Evolutionary conservation across 2,888 invertebrate genomes (phyloP).

Genomic region (Cremastobaeus sp.): DNA sequence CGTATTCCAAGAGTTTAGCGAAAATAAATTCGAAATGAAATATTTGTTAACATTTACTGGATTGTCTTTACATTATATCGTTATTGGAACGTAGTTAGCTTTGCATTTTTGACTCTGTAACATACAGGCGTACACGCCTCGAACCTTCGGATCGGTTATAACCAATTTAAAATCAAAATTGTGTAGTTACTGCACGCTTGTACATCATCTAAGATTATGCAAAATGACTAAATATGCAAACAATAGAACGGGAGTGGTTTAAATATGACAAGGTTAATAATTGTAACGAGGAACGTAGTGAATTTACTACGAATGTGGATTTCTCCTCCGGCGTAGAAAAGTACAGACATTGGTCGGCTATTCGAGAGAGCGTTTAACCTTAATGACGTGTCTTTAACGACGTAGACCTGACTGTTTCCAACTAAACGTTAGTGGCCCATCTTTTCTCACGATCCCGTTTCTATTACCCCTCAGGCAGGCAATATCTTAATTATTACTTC

Average conservation of each 20-base stretch:
- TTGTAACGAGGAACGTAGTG: conserved; percentile 47
- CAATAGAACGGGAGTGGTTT: conserved; percentile 49
- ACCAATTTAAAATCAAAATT: too few relatives aligned
- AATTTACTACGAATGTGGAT: conserved; percentile 55
- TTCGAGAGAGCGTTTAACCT: conserved; percentile 71
- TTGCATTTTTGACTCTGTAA: too few relatives aligned
- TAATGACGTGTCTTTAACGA: conserved; percentile 78
- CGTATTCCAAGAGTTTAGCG: too few relatives aligned
- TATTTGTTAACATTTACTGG: too few relatives aligned
- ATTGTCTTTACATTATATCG: too few relatives aligned
- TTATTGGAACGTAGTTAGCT: too few relatives aligned
- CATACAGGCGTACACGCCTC: too few relatives aligned
- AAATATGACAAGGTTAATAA: conserved; percentile 54
- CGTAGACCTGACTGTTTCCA: conserved; percentile 68
- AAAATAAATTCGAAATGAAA: too few relatives aligned
- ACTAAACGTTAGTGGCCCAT: conserved; percentile 69
- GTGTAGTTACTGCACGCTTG: not conserved
- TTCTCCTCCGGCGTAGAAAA: conserved; percentile 62
- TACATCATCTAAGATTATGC: conserved; percentile 3
- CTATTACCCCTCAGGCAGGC: conserved; percentile 61
- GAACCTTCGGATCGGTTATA: too few relatives aligned
- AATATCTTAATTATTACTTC: conserved; percentile 60
- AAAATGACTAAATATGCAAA: conserved; percentile 32
- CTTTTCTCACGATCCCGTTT: conserved; percentile 75
- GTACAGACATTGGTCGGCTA: conserved; percentile 65